Evolutionary conservation across 2,797 vertebrate genomes (phyloP), one percentile per base, ranked within the genome.

Genomic region (Gymnoscopelus microlampas): DNA sequence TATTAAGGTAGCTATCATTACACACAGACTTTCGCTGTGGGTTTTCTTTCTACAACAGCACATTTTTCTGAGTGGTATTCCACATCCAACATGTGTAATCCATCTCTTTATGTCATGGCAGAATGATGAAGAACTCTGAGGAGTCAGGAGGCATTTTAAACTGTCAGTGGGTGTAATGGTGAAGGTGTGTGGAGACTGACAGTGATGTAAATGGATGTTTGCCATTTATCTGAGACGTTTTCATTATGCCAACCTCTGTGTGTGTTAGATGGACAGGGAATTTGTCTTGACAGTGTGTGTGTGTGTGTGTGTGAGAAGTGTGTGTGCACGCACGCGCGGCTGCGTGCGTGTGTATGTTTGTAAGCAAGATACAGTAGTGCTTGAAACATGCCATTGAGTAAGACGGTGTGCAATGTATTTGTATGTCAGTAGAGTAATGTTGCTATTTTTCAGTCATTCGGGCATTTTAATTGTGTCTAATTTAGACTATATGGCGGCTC

Each of bases 171-270:
- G 9, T 73, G 39, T 66, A 78, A 69, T 66, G 71, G 74, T 51
- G 35, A 1, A 12, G 6, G 57, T 48, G 71, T 68, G 32, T 70
- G 59, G 51, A 73, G 14, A 60, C 54, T 75, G 44, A 15, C 53
- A 5, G 50, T 15, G 54, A 78, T 70, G 72, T 77, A 81, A 87
- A 89, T 87, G 78, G 75, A 81, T 70, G 50, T 71, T 7, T 60
- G 70, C 74, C 57, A 87, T 88, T 83, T 53, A 72, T 89, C 82
- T 81, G 62, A 63, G 64, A 24, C 59, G 53, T 77, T 68, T 62
- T 80, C 79, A 79, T 51, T 39, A 29, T 14, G 63, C 81, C 60
- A 60, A 62, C 39, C 68, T 71, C 32, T 48, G 39, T 62, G 57
- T 63, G 39, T 63, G 39, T 29, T 3, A 26, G 44, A 54, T 10